Percentiles rank a stretch among this genome's conserved stretches.
Evolutionary conservation across 2,797 vertebrate genomes (phyloP).

Genomic region (Botia almorhae): DNA sequence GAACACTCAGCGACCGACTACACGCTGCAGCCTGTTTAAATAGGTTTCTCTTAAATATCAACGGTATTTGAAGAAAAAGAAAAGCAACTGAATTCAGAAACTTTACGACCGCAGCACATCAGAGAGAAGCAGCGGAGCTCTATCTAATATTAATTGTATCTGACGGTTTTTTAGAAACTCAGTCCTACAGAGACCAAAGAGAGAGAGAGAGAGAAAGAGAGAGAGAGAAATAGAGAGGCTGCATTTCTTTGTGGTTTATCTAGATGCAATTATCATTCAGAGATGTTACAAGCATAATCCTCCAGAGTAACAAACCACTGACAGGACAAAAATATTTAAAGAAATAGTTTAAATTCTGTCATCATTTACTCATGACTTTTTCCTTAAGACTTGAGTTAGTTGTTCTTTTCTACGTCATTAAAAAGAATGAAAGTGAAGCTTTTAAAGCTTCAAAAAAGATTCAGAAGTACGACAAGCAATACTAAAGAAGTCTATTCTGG

Average conservation of each 20-base stretch:
- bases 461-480: too few species aligned
- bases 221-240: not conserved
- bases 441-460: too few species aligned
- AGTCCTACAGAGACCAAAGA: slow-evolving; percentile 30
- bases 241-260: slow-evolving; percentile 55
- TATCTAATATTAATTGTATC: slow-evolving; percentile 65
- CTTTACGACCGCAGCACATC: slow-evolving; percentile 19
- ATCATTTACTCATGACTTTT: not conserved
- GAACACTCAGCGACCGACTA: not conserved
- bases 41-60: not conserved
- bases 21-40: not conserved
- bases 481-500: too few species aligned
- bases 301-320: slow-evolving; percentile 52
- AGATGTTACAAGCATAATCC: slow-evolving; percentile 45
- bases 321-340: slow-evolving; percentile 27
- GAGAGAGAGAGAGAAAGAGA: not conserved
- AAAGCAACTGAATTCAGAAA: not conserved
- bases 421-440: not conserved
- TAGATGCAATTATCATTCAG: slow-evolving; percentile 49
- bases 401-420: not conserved
- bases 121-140: slow-evolving; percentile 34
- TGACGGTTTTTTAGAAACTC: slow-evolving; percentile 60
- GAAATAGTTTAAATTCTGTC: not conserved
- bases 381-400: not conserved
- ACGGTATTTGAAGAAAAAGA: slow-evolving; percentile 7